These are phyloP conservation scores for Clusia tigrina DNA, from an alignment of 2,888 invertebrate genomes.

Conservation along the genomic window DNA sequence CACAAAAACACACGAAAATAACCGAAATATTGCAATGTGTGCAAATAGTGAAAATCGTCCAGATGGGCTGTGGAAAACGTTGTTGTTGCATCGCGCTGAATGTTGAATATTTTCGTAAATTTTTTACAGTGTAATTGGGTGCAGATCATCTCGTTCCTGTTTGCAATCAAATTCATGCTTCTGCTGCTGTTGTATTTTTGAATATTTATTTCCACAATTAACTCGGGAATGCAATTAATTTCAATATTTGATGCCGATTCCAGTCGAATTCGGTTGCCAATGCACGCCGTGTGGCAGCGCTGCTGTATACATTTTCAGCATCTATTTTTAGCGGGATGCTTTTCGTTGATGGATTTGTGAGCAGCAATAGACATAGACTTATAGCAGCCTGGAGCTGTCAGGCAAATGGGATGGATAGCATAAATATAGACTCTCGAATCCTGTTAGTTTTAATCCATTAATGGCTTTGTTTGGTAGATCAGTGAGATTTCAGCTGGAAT, in stretches of 20 bases:
- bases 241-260: conserved; percentile 2
- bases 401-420: too few relatives aligned
- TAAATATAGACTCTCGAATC: too few relatives aligned
- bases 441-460: too few relatives aligned
- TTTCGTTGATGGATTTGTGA: not conserved
- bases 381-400: too few relatives aligned
- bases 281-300: too few relatives aligned
- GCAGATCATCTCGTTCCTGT: not conserved
- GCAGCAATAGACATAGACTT: too few relatives aligned
- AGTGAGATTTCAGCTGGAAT: too few relatives aligned
- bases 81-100: conserved; percentile 3
- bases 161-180: not conserved
- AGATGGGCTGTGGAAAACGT: conserved; percentile 1
- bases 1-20: not conserved
- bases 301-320: too few relatives aligned
- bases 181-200: not conserved
- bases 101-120: not conserved
- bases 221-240: conserved; percentile 39
- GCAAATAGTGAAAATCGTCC: not conserved
- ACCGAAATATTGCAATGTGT: not conserved
- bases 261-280: too few relatives aligned
- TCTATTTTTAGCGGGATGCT: too few relatives aligned
- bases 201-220: conserved; percentile 15
- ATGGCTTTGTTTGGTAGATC: too few relatives aligned
- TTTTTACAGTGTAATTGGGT: conserved; percentile 4